Percentiles rank a stretch among this genome's conserved stretches.
These are phyloP conservation scores for Gopherus flavomarginatus DNA, from an alignment of 2,113 vertebrate species.

Conservation along the genomic window DNA sequence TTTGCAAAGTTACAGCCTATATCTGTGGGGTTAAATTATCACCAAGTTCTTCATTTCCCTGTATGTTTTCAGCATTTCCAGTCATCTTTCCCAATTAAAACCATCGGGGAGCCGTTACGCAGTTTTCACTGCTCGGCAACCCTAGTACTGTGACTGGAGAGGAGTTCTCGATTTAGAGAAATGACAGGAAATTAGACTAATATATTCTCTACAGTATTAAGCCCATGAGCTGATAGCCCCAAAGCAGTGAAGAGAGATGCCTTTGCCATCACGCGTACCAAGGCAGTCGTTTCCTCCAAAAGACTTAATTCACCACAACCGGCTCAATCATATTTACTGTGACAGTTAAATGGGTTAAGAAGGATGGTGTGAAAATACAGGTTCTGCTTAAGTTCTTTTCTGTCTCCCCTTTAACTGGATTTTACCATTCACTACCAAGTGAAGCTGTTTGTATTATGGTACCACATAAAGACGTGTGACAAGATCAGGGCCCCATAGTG, in stretches of 20 bases:
- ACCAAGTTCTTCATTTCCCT: neutral
- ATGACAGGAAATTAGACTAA: neutral
- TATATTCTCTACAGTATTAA: neutral
- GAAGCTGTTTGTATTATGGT: neutral
- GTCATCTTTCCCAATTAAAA: neutral
- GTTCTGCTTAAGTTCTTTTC: neutral
- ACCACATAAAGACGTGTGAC: rapidly evolving
- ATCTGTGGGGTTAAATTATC: neutral
- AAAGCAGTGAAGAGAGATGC: neutral
- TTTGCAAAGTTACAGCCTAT: neutral
- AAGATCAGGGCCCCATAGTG: neutral
- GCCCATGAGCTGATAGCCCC: rapidly evolving
- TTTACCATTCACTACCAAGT: neutral
- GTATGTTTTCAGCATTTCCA: neutral
- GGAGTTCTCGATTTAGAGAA: neutral
- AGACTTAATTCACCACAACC: neutral
- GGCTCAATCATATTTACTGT: rapidly evolving
- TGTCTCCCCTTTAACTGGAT: neutral
- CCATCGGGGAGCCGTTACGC: neutral
- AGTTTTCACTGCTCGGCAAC: neutral
- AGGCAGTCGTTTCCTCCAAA: neutral
- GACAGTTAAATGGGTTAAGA: neutral
- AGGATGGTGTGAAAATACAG: neutral
- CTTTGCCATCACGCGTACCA: rapidly evolving
- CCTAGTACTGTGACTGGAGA: neutral